Evolutionary conservation across 2,888 invertebrate species (phyloP).

Genomic region (Nomada lathburiana): DNA sequence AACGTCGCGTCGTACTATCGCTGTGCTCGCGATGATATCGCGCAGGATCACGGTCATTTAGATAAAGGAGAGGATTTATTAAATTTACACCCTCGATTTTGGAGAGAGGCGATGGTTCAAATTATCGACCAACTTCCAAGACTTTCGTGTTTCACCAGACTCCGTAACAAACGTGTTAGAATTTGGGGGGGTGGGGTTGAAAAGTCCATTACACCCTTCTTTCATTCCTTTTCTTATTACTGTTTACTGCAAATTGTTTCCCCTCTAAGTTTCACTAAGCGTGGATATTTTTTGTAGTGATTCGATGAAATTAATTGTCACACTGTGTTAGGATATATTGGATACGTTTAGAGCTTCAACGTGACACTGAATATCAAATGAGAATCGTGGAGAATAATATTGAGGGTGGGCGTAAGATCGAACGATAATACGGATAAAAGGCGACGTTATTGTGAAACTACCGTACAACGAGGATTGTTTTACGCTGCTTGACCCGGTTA

Average conservation of each 20-base stretch:
- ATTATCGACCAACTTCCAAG: conserved; percentile 38
- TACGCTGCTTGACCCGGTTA: conserved; percentile 2
- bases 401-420: background rate
- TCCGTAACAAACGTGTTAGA: conserved; percentile 14
- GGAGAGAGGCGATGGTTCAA: background rate
- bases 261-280: too few species aligned
- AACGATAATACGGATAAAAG: background rate
- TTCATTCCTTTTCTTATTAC: background rate
- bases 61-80: conserved; percentile 80
- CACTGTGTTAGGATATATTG: too few species aligned
- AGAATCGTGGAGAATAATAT: background rate
- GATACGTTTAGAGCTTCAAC: too few species aligned
- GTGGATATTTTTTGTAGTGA: too few species aligned
- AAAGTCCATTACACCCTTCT: background rate
- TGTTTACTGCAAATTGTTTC: background rate
- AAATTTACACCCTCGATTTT: conserved; percentile 74
- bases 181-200: background rate
- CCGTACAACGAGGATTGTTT: background rate
- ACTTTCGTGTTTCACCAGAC: background rate
- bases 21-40: conserved; percentile 24
- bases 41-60: conserved; percentile 72
- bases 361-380: background rate
- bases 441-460: conserved; percentile 1
- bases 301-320: too few species aligned
- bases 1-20: conserved; percentile 19